A percentile compares a stretch with the other conserved stretches of the same genome.
Conservation (phyloP, 2,888 invertebrate species). For the Griposia aprilina region DNA sequence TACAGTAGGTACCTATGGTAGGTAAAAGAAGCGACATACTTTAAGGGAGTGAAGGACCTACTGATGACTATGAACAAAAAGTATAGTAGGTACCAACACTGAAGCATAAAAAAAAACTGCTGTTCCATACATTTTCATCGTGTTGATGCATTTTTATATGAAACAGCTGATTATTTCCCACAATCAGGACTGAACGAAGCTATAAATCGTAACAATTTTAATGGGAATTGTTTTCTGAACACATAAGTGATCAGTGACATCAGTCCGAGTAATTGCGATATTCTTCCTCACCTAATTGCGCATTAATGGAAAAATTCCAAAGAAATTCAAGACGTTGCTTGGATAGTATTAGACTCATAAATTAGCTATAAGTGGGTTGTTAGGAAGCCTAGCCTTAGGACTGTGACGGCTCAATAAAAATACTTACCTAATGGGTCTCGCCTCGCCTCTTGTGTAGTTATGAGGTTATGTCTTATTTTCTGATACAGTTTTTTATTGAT, state of each 20-base stretch:
- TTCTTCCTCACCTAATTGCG: constrained; percentile 43
- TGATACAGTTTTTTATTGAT: constrained; percentile 3
- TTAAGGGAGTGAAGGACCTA: background rate
- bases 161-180: background rate
- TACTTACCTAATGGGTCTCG: constrained; percentile 27
- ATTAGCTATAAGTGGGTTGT: constrained; percentile 59
- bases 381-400: constrained; percentile 46
- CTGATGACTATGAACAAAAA: background rate
- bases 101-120: background rate
- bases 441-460: constrained; percentile 1
- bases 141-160: background rate
- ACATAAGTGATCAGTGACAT: constrained; percentile 33
- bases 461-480: background rate
- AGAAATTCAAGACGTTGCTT: constrained; percentile 10
- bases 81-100: background rate
- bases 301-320: constrained; percentile 56
- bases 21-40: background rate
- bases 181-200: constrained; percentile 4
- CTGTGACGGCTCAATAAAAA: constrained; percentile 52
- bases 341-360: constrained; percentile 53
- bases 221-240: constrained; percentile 27
- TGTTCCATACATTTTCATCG: background rate
- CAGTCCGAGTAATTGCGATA: constrained; percentile 16
- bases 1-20: too few species aligned
- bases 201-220: constrained; percentile 5